Evolutionary conservation across 2,113 vertebrate species (phyloP), one percentile per base, ranked within the genome.

Genomic region (Diphyllodes magnificus): DNA sequence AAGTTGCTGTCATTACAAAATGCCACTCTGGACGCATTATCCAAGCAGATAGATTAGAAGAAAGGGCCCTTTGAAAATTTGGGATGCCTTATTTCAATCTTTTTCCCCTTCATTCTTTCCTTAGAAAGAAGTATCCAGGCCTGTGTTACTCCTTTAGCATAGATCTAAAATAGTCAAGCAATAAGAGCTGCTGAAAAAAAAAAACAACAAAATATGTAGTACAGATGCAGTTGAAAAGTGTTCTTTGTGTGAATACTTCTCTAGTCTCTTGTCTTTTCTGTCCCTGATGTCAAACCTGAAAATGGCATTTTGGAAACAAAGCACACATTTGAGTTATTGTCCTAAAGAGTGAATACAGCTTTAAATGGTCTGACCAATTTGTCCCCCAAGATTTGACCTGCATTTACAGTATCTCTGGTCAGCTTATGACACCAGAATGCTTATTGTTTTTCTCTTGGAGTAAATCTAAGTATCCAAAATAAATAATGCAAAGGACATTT

Each of bases 1-100:
- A 98, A 98, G 98, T 98, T 98, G 98, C 98, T 98, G 98, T 99
- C 98, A 98, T 99, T 98, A 99, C 98, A 96, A 99, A 99, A 99
- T 98, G 98, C 98, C 98, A 98, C 98, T 98, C 98, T 98, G 98
- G 98, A 98, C 56, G 42, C 98, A 98, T 98, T 98, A 98, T 98
- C 96, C 95, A 96, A 94, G 94, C 98, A 95, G 97, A 98, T 97
- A 98, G 98, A 98, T 98, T 98, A 97, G 98, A 98, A 98, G 97
- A 95, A 96, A 92, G 90, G 90, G 61, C 93, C 91, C 88, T 98
- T 97, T 96, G 97, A 97, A 97, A 97, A 97, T 98, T 97, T 57
- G 73, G 97, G 96, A 97, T 92, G 88, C 97, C 86, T 97, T 95
- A 39, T 93, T 96, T 95, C 81, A 94, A 8, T 53, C 37, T 40